Evolutionary conservation across 2,888 invertebrate species (phyloP).

Genomic region (Ecdyonurus torrentis): DNA sequence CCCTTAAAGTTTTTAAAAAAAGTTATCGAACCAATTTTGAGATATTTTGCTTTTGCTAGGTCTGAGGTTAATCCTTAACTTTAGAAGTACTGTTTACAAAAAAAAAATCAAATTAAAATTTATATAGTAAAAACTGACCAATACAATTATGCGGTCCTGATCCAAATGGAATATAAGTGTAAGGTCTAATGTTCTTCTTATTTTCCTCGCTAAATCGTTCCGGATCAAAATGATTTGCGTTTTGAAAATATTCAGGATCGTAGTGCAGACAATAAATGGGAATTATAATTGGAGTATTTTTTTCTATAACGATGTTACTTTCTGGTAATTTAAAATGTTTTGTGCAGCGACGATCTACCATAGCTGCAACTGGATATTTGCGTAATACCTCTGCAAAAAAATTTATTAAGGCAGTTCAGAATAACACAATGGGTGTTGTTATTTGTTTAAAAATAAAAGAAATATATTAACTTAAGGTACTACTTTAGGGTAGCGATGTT

Average conservation of each 20-base stretch:
- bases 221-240: slow-evolving; percentile 38
- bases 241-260: slow-evolving; percentile 36
- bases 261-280: slow-evolving; percentile 38
- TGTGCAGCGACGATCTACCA: slow-evolving; percentile 33
- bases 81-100: too few species aligned
- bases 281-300: slow-evolving; percentile 34
- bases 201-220: slow-evolving; percentile 35
- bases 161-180: slow-evolving; percentile 36
- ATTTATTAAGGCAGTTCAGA: too few species aligned
- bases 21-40: too few species aligned
- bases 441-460: too few species aligned
- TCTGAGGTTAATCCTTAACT: too few species aligned
- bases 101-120: too few species aligned
- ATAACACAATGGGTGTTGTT: background rate
- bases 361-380: slow-evolving; percentile 38
- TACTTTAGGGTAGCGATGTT: too few species aligned
- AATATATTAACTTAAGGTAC: too few species aligned
- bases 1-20: too few species aligned
- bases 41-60: too few species aligned
- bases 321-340: slow-evolving; percentile 22
- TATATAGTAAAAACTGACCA: too few species aligned
- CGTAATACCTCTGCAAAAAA: slow-evolving; percentile 37
- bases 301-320: slow-evolving; percentile 29
- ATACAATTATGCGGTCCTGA: slow-evolving; percentile 44
- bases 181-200: slow-evolving; percentile 25